Evolutionary conservation across 2,113 vertebrate genomes (phyloP).

Genomic region (Gracilinanus agilis): DNA sequence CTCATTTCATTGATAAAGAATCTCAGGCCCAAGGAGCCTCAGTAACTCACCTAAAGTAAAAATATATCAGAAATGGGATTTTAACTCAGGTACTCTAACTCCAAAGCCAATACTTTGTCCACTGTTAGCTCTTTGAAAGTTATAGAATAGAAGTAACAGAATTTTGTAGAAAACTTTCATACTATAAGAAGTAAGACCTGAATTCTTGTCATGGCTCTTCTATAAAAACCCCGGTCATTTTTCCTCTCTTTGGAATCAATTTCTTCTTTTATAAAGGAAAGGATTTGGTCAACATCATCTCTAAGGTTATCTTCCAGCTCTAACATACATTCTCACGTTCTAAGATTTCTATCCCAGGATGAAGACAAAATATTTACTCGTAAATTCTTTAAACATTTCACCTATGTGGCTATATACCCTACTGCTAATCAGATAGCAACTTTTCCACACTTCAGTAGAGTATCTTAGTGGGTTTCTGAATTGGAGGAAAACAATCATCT

Average conservation of each 20-base stretch:
- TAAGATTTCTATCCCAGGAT: not conserved
- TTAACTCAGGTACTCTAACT: no score
- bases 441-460: not conserved
- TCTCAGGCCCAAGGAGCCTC: not conserved
- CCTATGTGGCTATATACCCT: not conserved
- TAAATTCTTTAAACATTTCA: not conserved
- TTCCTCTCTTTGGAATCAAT: not conserved
- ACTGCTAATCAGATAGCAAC: not conserved
- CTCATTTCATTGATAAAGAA: not conserved
- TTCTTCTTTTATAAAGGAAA: no score
- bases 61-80: not conserved
- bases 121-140: not conserved
- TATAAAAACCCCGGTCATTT: fast-evolving
- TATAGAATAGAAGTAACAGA: not conserved
- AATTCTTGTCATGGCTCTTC: fast-evolving
- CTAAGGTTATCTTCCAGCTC: not conserved
- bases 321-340: not conserved
- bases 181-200: not conserved
- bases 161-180: not conserved
- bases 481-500: not conserved
- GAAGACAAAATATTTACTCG: not conserved
- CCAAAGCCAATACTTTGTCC: not conserved
- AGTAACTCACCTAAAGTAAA: not conserved
- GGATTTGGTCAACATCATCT: fast-evolving
- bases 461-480: not conserved